Base-by-base conservation (phyloP, 2,888 invertebrate species). In the Pelosia muscerda region DNA sequence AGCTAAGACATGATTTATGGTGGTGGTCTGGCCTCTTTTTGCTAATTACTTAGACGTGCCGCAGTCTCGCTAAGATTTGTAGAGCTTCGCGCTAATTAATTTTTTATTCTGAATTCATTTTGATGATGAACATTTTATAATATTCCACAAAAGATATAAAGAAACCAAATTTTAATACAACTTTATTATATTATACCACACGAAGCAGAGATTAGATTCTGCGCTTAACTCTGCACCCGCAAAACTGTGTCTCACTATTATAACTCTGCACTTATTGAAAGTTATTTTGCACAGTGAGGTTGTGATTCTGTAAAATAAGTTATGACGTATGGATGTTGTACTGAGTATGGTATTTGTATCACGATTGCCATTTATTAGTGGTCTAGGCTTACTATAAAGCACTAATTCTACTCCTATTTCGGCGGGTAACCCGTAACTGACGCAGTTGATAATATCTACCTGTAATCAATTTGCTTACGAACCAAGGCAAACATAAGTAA, bases 11-110 rank as follows among this genome's bases (percentile, higher is more conserved):
- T 87, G 84, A 88, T 87, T 89, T 86, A 88, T 86, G 79, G 80
- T 73, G 71, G 80, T 74, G 82, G 81, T 79, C 74, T 77, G 78
- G 77, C 74, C 79, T 82, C 80, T 84, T 85, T 83, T 81, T 82
- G 70, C 86, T 88, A 88, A 89, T 89, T 87, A 88, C 85, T 72
- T 72, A 79, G 83, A 84, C 84, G 84, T 84, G 83, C 81, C 79
- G 79, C 78, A 77, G 77, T 74, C 81, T 83, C 80, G 81, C 81
- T 81, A 84, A 84, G 82, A 86, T 86, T 85, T 86, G 77, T 82
- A 82, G 77, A 74, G 77, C 77, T 74, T 72, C 74, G 63, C 57
- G 66, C 73, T 81, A 84, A 81, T 83, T 83, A 80, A 68, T 74
- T 73, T 79, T 70, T 78, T 65, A 70, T 61, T 61, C 61, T 10